Conservation (phyloP, 2,113 vertebrate genomes). For the Eptesicus fuscus region DNA sequence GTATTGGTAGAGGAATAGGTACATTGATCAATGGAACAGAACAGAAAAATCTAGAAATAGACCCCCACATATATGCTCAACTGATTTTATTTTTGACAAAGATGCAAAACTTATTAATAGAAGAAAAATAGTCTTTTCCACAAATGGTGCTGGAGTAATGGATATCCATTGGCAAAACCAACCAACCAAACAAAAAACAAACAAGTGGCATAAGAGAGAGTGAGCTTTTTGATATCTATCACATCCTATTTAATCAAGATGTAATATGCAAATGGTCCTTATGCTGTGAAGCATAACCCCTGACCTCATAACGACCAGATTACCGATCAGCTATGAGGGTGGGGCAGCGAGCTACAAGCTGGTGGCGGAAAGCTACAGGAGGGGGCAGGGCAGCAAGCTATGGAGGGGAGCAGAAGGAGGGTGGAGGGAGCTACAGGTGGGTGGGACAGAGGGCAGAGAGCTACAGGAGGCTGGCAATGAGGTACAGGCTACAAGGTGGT, state of each 20-base stretch:
- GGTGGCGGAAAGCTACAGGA: too few species aligned
- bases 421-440: too few species aligned
- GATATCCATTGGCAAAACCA: background rate
- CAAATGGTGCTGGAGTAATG: background rate
- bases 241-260: too few species aligned
- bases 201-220: background rate
- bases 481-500: too few species aligned
- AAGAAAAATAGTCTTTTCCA: background rate
- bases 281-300: too few species aligned
- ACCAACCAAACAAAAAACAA: background rate
- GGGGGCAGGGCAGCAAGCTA: too few species aligned
- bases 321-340: too few species aligned
- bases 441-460: too few species aligned
- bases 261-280: too few species aligned
- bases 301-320: fast-evolving
- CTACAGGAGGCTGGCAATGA: too few species aligned
- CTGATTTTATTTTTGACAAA: background rate
- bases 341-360: too few species aligned
- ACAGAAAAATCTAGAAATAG: background rate
- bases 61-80: background rate
- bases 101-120: background rate
- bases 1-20: background rate
- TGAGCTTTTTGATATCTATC: background rate
- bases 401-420: too few species aligned
- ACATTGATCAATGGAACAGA: background rate